These are phyloP conservation scores for Ypsolopha sequella DNA, from an alignment of 2,888 invertebrate genomes.

Conservation along the genomic window DNA sequence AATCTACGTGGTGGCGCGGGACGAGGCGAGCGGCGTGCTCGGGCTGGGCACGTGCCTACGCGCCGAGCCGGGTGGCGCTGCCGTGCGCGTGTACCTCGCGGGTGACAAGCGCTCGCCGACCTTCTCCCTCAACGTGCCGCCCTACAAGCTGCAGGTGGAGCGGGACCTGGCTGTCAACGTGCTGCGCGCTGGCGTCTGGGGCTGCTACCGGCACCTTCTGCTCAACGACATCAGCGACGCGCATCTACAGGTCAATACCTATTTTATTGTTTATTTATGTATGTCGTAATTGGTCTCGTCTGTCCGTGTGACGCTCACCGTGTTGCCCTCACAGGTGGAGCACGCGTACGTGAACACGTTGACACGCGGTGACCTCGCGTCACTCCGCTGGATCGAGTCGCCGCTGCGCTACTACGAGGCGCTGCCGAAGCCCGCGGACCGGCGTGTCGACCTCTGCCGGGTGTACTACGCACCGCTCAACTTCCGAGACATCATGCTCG, in stretches of 20 bases:
- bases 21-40: constrained; percentile 80
- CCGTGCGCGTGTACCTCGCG: constrained; percentile 79
- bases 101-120: constrained; percentile 73
- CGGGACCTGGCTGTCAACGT: constrained; percentile 91
- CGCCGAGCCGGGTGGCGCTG: constrained; percentile 86
- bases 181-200: constrained; percentile 85
- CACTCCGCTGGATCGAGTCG: constrained; percentile 93
- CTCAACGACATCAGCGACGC: constrained; percentile 60
- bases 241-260: constrained; percentile 56
- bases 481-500: constrained; percentile 98
- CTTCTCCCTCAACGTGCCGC: constrained; percentile 69
- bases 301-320: background rate
- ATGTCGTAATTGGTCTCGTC: background rate
- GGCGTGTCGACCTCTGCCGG: constrained; percentile 77
- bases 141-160: constrained; percentile 74
- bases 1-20: constrained; percentile 78
- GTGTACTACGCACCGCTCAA: constrained; percentile 96
- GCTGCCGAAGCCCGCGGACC: constrained; percentile 33
- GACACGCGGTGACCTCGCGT: constrained; percentile 93
- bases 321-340: constrained; percentile 71
- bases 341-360: constrained; percentile 96
- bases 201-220: constrained; percentile 85
- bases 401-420: constrained; percentile 42
- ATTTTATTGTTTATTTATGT: constrained; percentile 12
- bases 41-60: constrained; percentile 93